Base-by-base conservation (phyloP, 1,140 invertebrate genomes). In the Leptinotarsa undecemlineata region DNA sequence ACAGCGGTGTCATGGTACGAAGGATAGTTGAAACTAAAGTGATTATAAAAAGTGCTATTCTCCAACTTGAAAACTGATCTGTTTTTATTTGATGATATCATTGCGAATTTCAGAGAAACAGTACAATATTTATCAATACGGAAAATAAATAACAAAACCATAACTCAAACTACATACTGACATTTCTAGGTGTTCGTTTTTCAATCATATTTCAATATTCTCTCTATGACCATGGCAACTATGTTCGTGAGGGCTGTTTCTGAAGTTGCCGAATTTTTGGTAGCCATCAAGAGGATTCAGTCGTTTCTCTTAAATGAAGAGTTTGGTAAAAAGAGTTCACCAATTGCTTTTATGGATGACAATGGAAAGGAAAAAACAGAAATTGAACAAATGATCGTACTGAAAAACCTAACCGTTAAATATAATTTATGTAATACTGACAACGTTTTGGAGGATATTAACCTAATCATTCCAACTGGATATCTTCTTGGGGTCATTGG, bases 241-340 rank as follows among this genome's bases (percentile, higher is more conserved):
- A 90, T 92, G 86, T 92, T 93, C 78, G 91, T 92, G 0, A 87
- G 90, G 17, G 92, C 90, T 8, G 87, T 92, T 57, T 89, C 90
- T 1, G 90, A 89, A 76, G 82, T 89, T 26, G 88, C 89, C 0
- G 90, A 91, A 76, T 86, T 86, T 11, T 81, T 88, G 48, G 90
- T 91, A 0, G 90, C 91, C 0, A 86, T 92, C 0, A 85, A 85
- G 71, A 82, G 90, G 68, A 81, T 92, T 0, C 86, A 89, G 71
- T 79, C 85, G 4, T 90, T 88, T 57, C 74, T 90, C 17, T 79
- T 85, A 61, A 86, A 84, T 69, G 88, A 89, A 0, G 88, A 90
- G 75, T 88, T 87, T 51, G 77, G 81, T 68, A 17, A 2, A n/a
- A 11, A 17, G 4, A 79, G 80, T 69, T 14, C 68, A 70, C n/a